Conservation (phyloP, 64 coral and sea anemone genomes). For the Stichodactyla mertensii region DNA sequence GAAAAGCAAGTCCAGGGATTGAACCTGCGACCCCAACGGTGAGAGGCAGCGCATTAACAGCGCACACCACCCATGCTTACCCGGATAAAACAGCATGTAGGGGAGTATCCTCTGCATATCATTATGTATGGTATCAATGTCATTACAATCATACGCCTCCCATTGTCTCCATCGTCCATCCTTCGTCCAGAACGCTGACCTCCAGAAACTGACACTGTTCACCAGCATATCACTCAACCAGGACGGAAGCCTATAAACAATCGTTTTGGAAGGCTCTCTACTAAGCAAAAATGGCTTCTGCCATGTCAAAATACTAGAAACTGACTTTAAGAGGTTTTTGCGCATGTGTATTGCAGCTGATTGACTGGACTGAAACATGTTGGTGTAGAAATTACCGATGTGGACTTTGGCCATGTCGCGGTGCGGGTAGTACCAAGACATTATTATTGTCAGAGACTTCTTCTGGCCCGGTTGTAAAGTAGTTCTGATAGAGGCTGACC, state of each 20-base stretch:
- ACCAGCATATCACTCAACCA: constrained; percentile 84
- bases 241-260: constrained; percentile 32
- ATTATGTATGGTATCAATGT: constrained; percentile 84
- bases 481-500: constrained; percentile 55
- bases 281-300: constrained; percentile 24
- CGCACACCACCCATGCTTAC: constrained; percentile 4
- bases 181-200: constrained; percentile 88
- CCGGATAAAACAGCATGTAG: constrained; percentile 78
- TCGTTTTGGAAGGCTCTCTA: not conserved
- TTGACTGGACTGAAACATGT: constrained; percentile 70
- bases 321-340: constrained; percentile 53
- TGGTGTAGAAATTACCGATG: constrained; percentile 71
- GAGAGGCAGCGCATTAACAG: too few relatives aligned
- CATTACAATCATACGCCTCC: constrained; percentile 88
- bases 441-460: constrained; percentile 74
- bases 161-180: constrained; percentile 84
- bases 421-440: constrained; percentile 88
- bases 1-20: too few relatives aligned
- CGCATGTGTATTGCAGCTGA: constrained; percentile 73
- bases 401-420: constrained; percentile 68
- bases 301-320: constrained; percentile 36
- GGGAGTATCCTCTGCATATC: constrained; percentile 84
- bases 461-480: constrained; percentile 58
- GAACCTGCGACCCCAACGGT: too few relatives aligned
- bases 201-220: constrained; percentile 82